Conservation (phyloP, 2,888 invertebrate genomes). For the Acleris holmiana region DNA sequence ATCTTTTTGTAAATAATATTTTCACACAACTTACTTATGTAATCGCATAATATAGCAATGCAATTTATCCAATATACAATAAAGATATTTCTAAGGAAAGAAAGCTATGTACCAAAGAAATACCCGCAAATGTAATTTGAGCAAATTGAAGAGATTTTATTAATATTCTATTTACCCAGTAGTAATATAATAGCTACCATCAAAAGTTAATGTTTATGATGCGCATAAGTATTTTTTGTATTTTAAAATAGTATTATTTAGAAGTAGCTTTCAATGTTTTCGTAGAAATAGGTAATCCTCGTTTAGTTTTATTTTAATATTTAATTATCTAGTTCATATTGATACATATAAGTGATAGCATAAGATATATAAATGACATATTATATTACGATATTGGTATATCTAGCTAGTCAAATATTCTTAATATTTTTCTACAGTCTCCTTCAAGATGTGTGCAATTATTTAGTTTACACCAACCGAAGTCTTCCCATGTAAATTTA, state of each 20-base stretch:
- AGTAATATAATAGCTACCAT: slow-evolving; percentile 13
- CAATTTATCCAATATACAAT: background rate
- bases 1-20: too few relatives aligned
- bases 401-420: slow-evolving; percentile 37
- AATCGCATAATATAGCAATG: background rate
- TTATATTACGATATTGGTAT: slow-evolving; percentile 32
- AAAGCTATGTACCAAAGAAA: slow-evolving; percentile 27
- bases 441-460: slow-evolving; percentile 33
- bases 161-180: slow-evolving; percentile 15
- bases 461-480: slow-evolving; percentile 13
- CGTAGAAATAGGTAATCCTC: slow-evolving; percentile 14
- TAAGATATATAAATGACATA: slow-evolving; percentile 23
- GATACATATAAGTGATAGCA: slow-evolving; percentile 13
- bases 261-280: slow-evolving; percentile 38
- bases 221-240: slow-evolving; percentile 38
- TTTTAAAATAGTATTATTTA: slow-evolving; percentile 30
- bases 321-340: slow-evolving; percentile 20
- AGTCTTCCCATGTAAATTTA: slow-evolving; percentile 28
- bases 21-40: background rate
- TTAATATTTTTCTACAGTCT: slow-evolving; percentile 37
- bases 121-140: slow-evolving; percentile 11
- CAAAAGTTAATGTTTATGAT: slow-evolving; percentile 28
- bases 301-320: slow-evolving; percentile 31
- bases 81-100: background rate
- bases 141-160: slow-evolving; percentile 28